Evolutionary conservation across 2,888 invertebrate genomes (phyloP).

Genomic region (Diarsia dahlii): DNA sequence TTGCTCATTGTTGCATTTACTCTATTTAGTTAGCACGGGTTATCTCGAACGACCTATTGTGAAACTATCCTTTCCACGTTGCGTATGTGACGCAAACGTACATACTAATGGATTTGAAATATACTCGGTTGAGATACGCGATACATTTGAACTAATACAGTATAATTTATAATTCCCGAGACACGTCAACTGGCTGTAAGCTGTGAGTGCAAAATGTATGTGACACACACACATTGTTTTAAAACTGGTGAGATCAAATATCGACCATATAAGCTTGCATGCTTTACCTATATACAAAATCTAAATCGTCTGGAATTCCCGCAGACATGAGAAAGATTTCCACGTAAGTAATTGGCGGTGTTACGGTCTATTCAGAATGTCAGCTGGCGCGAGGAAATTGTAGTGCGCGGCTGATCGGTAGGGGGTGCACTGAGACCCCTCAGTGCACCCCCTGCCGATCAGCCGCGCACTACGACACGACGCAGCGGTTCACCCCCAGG

Average conservation of each 20-base stretch:
- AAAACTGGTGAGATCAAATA: not conserved
- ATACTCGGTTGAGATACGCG: not conserved
- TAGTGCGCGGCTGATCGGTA: conserved; percentile 41
- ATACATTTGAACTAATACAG: not conserved
- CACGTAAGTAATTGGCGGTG: conserved; percentile 55
- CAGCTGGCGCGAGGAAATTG: conserved; percentile 37
- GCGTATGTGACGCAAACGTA: conserved; percentile 44
- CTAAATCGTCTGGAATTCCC: not conserved
- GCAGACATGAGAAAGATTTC: conserved; percentile 42
- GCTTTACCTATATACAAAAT: conserved; percentile 1
- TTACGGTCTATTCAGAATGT: conserved; percentile 54
- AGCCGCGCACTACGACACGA: too few species aligned
- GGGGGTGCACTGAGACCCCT: conserved; percentile 34
- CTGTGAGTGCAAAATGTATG: not conserved
- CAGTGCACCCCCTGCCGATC: too few species aligned
- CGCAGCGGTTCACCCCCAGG: conserved; percentile 9
- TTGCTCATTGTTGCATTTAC: conserved; percentile 75
- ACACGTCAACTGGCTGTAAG: not conserved
- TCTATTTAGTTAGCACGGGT: conserved; percentile 69
- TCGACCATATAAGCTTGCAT: too few species aligned
- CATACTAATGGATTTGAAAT: conserved; percentile 23
- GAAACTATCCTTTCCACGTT: conserved; percentile 46
- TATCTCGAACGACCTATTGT: conserved; percentile 76
- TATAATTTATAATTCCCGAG: not conserved
- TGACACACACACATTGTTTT: not conserved